phyloP scores from a whole-genome alignment of 2,888 invertebrate genomes.

The Masnerella sp. region DNA sequence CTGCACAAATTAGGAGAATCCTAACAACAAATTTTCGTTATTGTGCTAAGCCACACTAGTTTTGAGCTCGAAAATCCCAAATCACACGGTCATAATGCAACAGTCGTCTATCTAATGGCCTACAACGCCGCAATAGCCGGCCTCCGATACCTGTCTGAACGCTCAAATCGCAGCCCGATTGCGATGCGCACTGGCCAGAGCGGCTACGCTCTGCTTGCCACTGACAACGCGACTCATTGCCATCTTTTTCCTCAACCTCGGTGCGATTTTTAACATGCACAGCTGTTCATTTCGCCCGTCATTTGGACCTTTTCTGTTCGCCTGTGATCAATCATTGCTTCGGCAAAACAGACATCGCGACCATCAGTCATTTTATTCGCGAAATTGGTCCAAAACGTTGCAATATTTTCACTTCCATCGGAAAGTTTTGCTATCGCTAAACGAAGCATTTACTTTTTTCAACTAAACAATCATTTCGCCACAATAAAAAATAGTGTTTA shows the following conservation, averaged over 20 bases:
- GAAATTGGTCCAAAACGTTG: too few relatives aligned
- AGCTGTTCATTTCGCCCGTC: conserved; percentile 15
- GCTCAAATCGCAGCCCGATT: conserved; percentile 56
- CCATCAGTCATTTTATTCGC: too few relatives aligned
- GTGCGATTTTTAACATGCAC: conserved; percentile 33
- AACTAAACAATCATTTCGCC: too few relatives aligned
- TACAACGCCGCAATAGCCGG: conserved; percentile 37
- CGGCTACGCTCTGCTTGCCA: conserved; percentile 64
- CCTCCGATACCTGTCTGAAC: conserved; percentile 54
- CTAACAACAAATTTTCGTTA: too few relatives aligned
- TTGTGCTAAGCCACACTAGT: background rate
- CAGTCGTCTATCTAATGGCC: conserved; percentile 34
- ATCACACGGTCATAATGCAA: conserved; percentile 32
- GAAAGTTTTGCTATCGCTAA: too few relatives aligned
- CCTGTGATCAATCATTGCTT: conserved; percentile 14
- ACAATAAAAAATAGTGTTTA: too few relatives aligned
- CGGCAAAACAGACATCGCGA: too few relatives aligned
- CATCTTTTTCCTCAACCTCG: conserved; percentile 47
- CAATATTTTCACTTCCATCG: too few relatives aligned
- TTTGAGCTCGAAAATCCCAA: conserved; percentile 17
- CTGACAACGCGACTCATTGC: conserved; percentile 62
- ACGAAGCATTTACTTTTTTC: too few relatives aligned
- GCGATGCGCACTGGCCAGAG: conserved; percentile 64
- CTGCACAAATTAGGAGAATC: too few relatives aligned
- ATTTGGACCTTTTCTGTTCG: conserved; percentile 22